These are phyloP conservation scores for Suillia variegata DNA, from an alignment of 2,888 invertebrate species.

Conservation along the genomic window DNA sequence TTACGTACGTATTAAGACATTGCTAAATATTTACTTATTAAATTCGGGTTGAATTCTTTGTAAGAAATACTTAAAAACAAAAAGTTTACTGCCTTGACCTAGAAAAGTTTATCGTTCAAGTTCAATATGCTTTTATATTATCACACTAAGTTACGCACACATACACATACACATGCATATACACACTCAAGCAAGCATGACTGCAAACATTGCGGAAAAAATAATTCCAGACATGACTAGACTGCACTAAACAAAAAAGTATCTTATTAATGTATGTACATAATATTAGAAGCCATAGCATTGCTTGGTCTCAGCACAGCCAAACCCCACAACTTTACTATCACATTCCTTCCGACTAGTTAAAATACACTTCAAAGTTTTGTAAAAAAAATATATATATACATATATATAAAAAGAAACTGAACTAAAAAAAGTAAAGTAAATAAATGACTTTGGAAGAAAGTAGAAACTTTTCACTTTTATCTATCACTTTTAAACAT, in stretches of 20 bases:
- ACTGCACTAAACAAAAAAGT: constrained; percentile 3
- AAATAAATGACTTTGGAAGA: constrained; percentile 17
- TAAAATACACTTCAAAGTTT: constrained; percentile 10
- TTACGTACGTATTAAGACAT: too few species aligned
- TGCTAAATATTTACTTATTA: too few species aligned
- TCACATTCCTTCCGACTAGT: background rate
- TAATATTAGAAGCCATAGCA: constrained; percentile 7
- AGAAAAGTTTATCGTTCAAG: constrained; percentile 14
- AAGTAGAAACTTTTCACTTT: constrained; percentile 10
- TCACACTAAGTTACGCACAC: too few species aligned
- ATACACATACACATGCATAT: too few species aligned
- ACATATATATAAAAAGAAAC: background rate
- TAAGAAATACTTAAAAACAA: background rate
- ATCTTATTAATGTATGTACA: constrained; percentile 21
- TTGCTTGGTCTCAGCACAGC: background rate
- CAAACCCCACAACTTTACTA: background rate
- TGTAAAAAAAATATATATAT: background rate
- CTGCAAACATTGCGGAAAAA: constrained; percentile 15
- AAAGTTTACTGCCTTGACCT: constrained; percentile 10
- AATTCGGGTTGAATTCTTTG: too few species aligned
- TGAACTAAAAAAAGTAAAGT: constrained; percentile 10
- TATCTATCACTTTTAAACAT: constrained; percentile 16
- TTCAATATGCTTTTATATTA: constrained; percentile 10
- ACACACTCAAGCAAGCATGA: constrained; percentile 10
- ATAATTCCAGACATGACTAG: constrained; percentile 8